Conservation (phyloP, 2,797 vertebrate genomes). For the Spinus pinus region DNA sequence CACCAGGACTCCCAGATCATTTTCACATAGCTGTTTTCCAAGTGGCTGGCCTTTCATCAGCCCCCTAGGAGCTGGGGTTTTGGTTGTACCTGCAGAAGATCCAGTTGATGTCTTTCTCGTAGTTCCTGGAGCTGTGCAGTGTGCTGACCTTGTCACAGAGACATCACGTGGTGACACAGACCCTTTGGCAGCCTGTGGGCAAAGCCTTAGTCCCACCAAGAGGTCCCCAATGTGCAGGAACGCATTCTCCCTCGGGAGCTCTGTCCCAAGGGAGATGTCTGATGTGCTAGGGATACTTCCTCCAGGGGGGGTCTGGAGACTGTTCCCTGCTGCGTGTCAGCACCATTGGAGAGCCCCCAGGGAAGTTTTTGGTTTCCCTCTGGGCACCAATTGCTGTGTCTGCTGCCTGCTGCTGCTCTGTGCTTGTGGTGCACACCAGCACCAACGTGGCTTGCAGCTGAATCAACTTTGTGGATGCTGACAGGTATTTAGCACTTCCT, state of each 20-base stretch:
- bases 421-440: background rate
- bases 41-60: background rate
- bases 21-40: background rate
- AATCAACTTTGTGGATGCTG: fast-evolving
- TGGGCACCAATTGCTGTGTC: background rate
- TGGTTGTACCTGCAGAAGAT: background rate
- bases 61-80: background rate
- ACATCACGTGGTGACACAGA: background rate
- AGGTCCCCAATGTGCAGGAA: background rate
- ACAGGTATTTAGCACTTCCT: background rate
- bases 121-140: background rate
- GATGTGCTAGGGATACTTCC: background rate
- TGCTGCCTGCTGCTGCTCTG: background rate
- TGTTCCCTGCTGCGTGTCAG: background rate
- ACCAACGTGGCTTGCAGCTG: background rate
- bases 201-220: background rate
- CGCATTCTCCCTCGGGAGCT: background rate
- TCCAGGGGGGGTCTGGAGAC: background rate
- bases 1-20: background rate
- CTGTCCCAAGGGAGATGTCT: background rate
- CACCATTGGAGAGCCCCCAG: background rate
- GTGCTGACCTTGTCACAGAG: background rate
- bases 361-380: background rate
- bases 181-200: fast-evolving
- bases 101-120: background rate